A percentile compares a stretch with the other conserved stretches of the same genome.
Evolutionary conservation across 2,888 invertebrate species (phyloP).

Genomic region (Physocephala rufipes): DNA sequence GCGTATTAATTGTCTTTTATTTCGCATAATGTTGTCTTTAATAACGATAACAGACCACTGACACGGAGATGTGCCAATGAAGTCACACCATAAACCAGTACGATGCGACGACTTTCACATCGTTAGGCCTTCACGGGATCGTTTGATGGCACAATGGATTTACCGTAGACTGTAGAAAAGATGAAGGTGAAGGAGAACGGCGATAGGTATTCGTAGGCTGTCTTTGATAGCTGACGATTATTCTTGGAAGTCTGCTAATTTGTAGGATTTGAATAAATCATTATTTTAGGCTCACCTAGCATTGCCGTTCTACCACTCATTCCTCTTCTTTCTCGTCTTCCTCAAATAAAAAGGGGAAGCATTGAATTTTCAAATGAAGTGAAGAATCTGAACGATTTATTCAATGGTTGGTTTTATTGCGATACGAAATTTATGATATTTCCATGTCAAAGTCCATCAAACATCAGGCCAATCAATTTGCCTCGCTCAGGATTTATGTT

Average conservation of each 20-base stretch:
- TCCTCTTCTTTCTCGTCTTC: neutral
- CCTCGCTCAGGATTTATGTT: constrained; percentile 27
- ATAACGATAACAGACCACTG: constrained; percentile 10
- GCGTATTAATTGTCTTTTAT: constrained; percentile 61
- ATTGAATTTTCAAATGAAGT: constrained; percentile 20
- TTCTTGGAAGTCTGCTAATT: constrained; percentile 16
- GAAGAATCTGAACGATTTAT: constrained; percentile 29
- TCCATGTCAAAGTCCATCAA: constrained; percentile 64
- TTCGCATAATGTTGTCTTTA: constrained; percentile 54
- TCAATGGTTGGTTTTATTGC: constrained; percentile 22
- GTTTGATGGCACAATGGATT: neutral
- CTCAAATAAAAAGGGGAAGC: neutral
- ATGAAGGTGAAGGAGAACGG: too few species aligned
- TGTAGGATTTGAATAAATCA: constrained; percentile 20
- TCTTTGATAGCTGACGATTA: neutral
- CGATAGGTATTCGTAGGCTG: neutral
- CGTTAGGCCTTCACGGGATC: neutral
- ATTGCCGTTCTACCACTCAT: neutral
- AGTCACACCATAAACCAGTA: constrained; percentile 1
- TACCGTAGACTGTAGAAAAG: neutral
- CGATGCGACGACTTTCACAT: too few species aligned
- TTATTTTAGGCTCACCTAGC: neutral
- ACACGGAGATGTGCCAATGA: constrained; percentile 9
- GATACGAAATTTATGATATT: constrained; percentile 56
- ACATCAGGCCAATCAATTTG: constrained; percentile 42